Base-by-base conservation (phyloP, 2,888 invertebrate genomes). In the Molorchus minor region DNA sequence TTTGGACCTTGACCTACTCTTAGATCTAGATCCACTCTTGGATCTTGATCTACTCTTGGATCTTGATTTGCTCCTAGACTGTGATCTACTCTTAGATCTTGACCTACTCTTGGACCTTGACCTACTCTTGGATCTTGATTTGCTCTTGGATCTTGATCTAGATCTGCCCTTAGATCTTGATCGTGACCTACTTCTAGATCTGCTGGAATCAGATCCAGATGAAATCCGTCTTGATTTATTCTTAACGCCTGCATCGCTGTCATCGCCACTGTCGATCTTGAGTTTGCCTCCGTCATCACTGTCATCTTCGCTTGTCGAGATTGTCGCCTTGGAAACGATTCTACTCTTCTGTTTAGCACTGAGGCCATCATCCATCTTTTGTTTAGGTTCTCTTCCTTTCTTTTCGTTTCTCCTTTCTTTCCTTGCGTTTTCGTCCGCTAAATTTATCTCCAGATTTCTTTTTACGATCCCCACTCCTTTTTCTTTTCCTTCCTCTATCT, bases 311-410 rank as follows among this genome's bases (percentile, higher is more conserved):
- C 92, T 92, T 0, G 96, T 95, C 0, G 96, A 96, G 68, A 97
- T 96, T 0, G 94, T 95, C 59, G 93, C 97, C 78, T 97, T 97
- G 0, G 96, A 97, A 0, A 95, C 90, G 76, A 96, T 91, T 75
- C 94, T 90, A 65, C 90, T 86, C 40, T 94, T 90, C 77, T 94
- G 94, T 80, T 94, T 95, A 5, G 89, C 86, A 33, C 92, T 86
- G 56, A 92, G 86, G 19, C 92, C 92, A 69, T 90, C 89, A 52
- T 86, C 84, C 12, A 83, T 73, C 10, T 19, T 49, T 45, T 74
- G n/a, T 30, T 41, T 52, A 7, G 19, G 30, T 12, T 58, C 72
- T 78, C 69, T 67, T 72, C 63, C 68, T 76, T 69, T 56, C 55
- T 61, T 70, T 75, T 36, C 17, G 45, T 13, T 71, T 75, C 79